Base-by-base conservation (phyloP, 2,113 vertebrate genomes). In the Heliornis fulica region DNA sequence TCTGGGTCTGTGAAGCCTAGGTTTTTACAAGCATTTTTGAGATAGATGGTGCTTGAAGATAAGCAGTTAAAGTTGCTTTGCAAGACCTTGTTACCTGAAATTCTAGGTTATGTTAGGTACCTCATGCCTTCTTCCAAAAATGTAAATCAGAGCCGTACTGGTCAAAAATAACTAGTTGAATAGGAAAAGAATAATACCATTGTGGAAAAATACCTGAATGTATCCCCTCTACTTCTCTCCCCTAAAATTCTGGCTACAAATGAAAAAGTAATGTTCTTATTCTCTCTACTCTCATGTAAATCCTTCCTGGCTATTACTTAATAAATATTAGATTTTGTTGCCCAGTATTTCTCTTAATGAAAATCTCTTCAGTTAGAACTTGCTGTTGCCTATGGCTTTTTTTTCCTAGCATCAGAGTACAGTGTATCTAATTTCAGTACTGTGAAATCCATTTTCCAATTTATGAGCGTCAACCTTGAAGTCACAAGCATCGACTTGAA, bases 201-300 rank as follows among this genome's bases (percentile, higher is more conserved):
- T 17, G 10, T 20, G 29, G 60, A 94, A 75, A 72, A 56, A 15
- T n/a, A n/a, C 0, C 2, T 36, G 50, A 48, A 48, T 0, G 0
- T 40, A 64, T 25, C 5, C 13, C 9, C 5, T 45, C 11, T 71
- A 1, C 1, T 60, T 6, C 10, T 76, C 29, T 80, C 11, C 26
- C 7, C 8, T 54, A 64, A 83, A 77, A 63, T 38, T 66, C 46
- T 41, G 10, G 13, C 13, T 81, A 48, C 13, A 83, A 76, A 56
- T 21, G 4, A 31, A n/a, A 40, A 60, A 28, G 7, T 13, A 10
- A 18, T 7, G 1, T 21, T 61, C 21, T 26, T 32, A 61, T 72
- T 11, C 11, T 87, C 11, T 66, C 28, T 71, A 5, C 19, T 66
- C 6, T 10, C 17, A 31, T 68, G 16, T 3, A 26, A 34, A 13